Conservation (phyloP, 2,888 invertebrate species). For the Leistus spinibarbis region DNA sequence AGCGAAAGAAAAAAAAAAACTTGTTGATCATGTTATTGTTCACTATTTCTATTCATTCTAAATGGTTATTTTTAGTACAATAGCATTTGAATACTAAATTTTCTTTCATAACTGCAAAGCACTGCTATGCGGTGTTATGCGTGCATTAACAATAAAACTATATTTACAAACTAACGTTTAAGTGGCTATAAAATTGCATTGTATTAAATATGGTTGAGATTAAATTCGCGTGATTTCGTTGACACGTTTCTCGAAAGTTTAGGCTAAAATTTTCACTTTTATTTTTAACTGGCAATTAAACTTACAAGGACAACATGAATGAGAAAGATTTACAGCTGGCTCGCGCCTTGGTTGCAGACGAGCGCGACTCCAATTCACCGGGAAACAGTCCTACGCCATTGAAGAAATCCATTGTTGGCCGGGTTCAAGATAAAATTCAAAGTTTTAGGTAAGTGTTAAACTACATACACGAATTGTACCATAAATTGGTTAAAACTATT, state of each 20-base stretch:
- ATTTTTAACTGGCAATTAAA: conserved; percentile 18
- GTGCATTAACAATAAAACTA: not conserved
- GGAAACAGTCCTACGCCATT: conserved; percentile 67
- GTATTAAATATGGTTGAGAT: not conserved
- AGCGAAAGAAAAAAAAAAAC: not conserved
- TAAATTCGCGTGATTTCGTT: not conserved
- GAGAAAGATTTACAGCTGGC: conserved; percentile 77
- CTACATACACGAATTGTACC: too few relatives aligned
- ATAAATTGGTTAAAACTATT: too few relatives aligned
- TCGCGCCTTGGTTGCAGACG: conserved; percentile 70
- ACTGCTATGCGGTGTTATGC: not conserved
- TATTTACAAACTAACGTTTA: not conserved
- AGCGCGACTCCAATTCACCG: conserved; percentile 58
- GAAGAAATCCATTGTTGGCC: conserved; percentile 66
- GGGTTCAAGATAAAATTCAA: conserved; percentile 70
- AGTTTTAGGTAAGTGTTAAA: conserved; percentile 74
- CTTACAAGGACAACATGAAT: conserved; percentile 61
- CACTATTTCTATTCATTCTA: not conserved
- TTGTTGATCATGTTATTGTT: conserved; percentile 26
- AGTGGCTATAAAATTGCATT: not conserved
- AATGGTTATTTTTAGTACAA: conserved; percentile 29
- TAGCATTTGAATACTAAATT: not conserved
- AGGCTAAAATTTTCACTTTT: conserved; percentile 14
- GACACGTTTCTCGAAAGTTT: not conserved
- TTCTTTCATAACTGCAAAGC: not conserved